Base-by-base conservation (phyloP, 37 sponge, comb jelly and placozoan species). In the Bolinopsis microptera region DNA sequence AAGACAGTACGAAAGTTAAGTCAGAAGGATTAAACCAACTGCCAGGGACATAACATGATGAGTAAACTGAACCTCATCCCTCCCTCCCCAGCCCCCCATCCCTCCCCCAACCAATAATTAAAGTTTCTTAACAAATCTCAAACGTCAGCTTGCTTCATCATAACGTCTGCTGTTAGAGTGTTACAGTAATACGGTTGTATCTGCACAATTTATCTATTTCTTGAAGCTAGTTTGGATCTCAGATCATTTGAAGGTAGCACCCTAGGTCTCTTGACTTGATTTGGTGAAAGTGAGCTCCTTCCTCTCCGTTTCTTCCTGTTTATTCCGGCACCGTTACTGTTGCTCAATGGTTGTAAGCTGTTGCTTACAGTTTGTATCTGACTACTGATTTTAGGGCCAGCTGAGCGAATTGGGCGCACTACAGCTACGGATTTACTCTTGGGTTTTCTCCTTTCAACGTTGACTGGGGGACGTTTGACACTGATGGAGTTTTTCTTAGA, bases 381-480 rank as follows among this genome's bases (percentile, higher is more conserved):
- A 77, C 80, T 77, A 32, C 80, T 77, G 18, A 77, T 13, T 32
- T 77, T 77, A 21, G 33, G 80, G 1, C 9, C 36, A 35, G 34
- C 36, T 31, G 37, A 16, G 28, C 80, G 80, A 3, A 32, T 32
- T 18, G 80, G 80, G 3, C 80, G 27, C 18, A 77, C 32, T 32
- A 77, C 80, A 34, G 80, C 80, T 3, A 77, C 36, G 9, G 80
- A 77, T 32, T 77, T 77, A 13, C 61, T 48, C 13, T 48, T 48
- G 13, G 61, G 61, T 48, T 48, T 48, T 48, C 13, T 48, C 61
- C 13, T 48, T 48, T 48, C 61, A 18, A 13, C 13, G 13, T 13
- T 48, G 13, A 48, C 13, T 48, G 61, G 61, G 13, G 61, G 61
- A 48, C 61, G 61, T 48, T 48, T 48, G 5, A 48, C 61, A 18